Evolutionary conservation across 2,888 invertebrate species (phyloP), one percentile per base, ranked within the genome.

Genomic region (Diploptera punctata): DNA sequence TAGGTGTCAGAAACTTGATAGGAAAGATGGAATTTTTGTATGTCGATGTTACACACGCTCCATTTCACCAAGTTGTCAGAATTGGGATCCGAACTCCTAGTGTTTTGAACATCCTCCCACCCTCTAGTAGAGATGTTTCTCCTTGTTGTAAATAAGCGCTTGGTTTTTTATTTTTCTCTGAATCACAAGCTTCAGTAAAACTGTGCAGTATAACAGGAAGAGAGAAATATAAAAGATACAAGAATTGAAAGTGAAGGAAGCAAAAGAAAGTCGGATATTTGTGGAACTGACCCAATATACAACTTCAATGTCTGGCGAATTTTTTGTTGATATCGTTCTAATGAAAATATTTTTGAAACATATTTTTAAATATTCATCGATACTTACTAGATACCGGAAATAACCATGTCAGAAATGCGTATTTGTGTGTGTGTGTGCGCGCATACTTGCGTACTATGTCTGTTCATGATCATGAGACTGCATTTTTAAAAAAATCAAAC

Each of bases 81-180:
- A 18, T 29, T 47, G 44, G 65, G 26, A 65, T 3, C 29, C 26
- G 65, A 65, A 65, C 26, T 65, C 57, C 13, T 29, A 26, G 54
- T 26, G 26, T n/a, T 24, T n/a, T n/a, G 1, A 3, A n/a, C 57
- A 18, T 57, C 16, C 10, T 31, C 29, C 29, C n/a, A 29, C n/a
- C n/a, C n/a, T n/a, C n/a, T n/a, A n/a, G n/a, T 24, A 10, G 65
- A 47, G 47, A 65, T 65, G 47, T 65, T 44, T 65, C n/a, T 47
- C 19, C 47, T 65, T 26, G 65, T 65, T 65, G 65, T 65, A 65
- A 65, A 65, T 65, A 43, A 65, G 65, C 29, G 44, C 47, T 26
- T 47, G 24, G 26, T 65, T 65, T 29, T n/a, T n/a, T n/a, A n/a
- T n/a, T n/a, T n/a, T 24, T 38, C 13, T 62, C 21, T 21, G 43